phyloP scores from a whole-genome alignment of 2,113 vertebrate species.

The Tapirus terrestris region DNA sequence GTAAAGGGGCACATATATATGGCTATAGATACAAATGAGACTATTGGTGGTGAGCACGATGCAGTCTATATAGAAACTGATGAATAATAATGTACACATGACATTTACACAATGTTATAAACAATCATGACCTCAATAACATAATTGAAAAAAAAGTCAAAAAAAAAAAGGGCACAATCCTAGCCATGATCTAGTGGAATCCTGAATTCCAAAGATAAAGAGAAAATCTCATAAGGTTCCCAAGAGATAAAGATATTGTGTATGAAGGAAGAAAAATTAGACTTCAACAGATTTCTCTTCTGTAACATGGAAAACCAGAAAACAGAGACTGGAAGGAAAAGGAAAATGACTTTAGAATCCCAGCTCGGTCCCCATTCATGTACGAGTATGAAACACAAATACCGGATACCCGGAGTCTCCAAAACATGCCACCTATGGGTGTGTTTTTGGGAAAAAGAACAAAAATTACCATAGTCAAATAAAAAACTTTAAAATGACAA shows the following conservation, averaged over 20 bases:
- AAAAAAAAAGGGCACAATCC: background rate
- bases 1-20: too few relatives aligned
- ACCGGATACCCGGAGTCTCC: background rate
- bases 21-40: too few relatives aligned
- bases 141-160: too few relatives aligned
- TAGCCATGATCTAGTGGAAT: background rate
- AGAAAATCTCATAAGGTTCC: background rate
- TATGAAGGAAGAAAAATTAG: background rate
- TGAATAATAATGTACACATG: too few relatives aligned
- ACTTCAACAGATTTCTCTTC: background rate
- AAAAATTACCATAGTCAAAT: background rate
- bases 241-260: background rate
- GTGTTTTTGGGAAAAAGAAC: background rate
- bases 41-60: too few relatives aligned
- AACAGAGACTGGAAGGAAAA: background rate
- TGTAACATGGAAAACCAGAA: background rate
- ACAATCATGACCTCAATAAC: too few relatives aligned
- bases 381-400: background rate
- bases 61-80: too few relatives aligned
- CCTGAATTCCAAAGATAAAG: background rate
- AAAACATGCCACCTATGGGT: background rate
- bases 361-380: background rate
- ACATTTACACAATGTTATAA: too few relatives aligned
- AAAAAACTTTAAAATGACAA: background rate
- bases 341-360: background rate